These are phyloP conservation scores for Aphis craccivora DNA, from an alignment of 1,140 invertebrate genomes.

Conservation along the genomic window DNA sequence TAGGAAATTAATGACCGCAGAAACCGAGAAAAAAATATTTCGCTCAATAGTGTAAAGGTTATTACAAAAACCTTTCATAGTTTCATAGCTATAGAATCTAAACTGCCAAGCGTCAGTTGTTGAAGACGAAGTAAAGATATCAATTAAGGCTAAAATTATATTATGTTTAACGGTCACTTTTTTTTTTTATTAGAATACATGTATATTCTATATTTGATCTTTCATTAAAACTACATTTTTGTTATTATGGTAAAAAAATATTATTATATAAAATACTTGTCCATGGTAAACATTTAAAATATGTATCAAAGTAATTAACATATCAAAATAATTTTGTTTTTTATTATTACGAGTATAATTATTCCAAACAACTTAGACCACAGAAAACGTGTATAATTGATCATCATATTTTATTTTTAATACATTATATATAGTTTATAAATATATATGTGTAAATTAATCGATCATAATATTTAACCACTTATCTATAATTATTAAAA, in stretches of 20 bases:
- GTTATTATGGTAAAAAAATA: not conserved
- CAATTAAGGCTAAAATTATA: not conserved
- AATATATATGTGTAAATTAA: not conserved
- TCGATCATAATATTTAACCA: not conserved
- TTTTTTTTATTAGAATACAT: not conserved
- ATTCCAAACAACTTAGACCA: not conserved
- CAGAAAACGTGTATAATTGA: not conserved
- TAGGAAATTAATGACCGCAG: conserved; percentile 56
- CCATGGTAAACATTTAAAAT: not conserved
- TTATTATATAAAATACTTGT: not conserved
- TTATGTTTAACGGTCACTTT: not conserved
- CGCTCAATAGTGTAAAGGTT: conserved; percentile 30
- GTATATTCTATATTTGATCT: not conserved
- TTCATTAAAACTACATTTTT: not conserved
- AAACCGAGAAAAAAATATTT: conserved; percentile 46
- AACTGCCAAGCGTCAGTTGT: not conserved
- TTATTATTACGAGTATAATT: not conserved
- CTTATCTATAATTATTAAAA: not conserved
- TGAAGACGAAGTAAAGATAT: conserved; percentile 4
- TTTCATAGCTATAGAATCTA: not conserved
- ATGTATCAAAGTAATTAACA: not conserved
- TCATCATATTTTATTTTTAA: not conserved
- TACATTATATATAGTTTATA: not conserved
- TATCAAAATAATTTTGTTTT: not conserved
- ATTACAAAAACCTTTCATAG: conserved; percentile 37